phyloP scores from a whole-genome alignment of 2,797 vertebrate species.

The Nannoperca obscura region DNA sequence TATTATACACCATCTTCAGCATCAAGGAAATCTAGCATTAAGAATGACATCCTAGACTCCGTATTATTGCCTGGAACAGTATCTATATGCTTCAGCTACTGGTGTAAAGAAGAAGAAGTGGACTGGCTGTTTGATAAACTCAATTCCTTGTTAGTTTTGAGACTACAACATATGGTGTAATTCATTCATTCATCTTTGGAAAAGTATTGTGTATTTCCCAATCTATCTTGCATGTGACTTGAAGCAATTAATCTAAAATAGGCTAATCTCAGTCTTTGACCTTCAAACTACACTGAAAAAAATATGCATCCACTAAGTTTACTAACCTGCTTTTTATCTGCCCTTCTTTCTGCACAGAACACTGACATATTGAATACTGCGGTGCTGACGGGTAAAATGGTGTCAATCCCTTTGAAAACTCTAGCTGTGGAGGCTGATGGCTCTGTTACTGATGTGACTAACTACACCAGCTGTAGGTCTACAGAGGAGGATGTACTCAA shows the following conservation, averaged over 20 bases:
- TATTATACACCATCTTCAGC: background rate
- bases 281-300: background rate
- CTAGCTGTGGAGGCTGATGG: constrained; percentile 90
- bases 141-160: background rate
- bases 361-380: constrained; percentile 93
- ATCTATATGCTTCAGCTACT: background rate
- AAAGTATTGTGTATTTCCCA: background rate
- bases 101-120: background rate
- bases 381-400: constrained; percentile 89
- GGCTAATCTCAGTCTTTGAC: background rate
- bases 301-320: background rate
- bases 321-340: constrained; percentile 7
- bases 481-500: constrained; percentile 89
- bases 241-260: background rate
- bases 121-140: background rate
- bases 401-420: constrained; percentile 88
- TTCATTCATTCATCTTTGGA: background rate
- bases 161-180: background rate
- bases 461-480: constrained; percentile 89
- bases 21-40: background rate
- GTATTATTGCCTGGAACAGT: background rate
- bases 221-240: background rate
- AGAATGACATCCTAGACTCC: background rate
- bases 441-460: constrained; percentile 90
- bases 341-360: constrained; percentile 79